Percentiles rank a stretch among this genome's conserved stretches.
These are phyloP conservation scores for Myotis brandtii DNA, from an alignment of 2,113 vertebrate genomes.

Conservation along the genomic window DNA sequence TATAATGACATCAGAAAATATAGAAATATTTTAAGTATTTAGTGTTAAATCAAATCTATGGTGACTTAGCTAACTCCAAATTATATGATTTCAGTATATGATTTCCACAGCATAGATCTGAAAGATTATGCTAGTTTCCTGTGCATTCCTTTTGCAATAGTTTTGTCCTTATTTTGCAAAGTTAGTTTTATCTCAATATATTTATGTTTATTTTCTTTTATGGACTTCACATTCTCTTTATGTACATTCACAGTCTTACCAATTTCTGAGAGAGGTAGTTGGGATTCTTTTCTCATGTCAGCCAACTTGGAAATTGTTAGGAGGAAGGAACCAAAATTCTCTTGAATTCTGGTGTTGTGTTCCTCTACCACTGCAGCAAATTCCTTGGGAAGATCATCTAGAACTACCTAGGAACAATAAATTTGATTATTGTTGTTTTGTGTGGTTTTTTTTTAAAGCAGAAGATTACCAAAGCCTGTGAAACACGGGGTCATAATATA, in stretches of 20 bases:
- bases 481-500: not conserved
- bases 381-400: constrained; percentile 78
- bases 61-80: not conserved
- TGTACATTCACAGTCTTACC: constrained; percentile 53
- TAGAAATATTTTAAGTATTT: not conserved
- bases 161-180: not conserved
- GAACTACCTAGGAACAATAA: constrained; percentile 68
- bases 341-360: constrained; percentile 69
- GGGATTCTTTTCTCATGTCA: constrained; percentile 77
- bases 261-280: constrained; percentile 78
- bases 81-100: not conserved
- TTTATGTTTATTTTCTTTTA: not conserved
- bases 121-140: not conserved
- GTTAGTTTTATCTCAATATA: not conserved
- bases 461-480: not conserved
- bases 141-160: not conserved
- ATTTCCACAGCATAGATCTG: not conserved
- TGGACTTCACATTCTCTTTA: not conserved
- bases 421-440: not conserved
- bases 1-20: not conserved
- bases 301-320: constrained; percentile 71
- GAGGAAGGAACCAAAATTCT: constrained; percentile 80
- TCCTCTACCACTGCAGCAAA: constrained; percentile 75
- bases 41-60: not conserved
- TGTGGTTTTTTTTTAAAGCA: not conserved